A percentile compares a stretch with the other conserved stretches of the same genome.
Evolutionary conservation across 2,797 vertebrate genomes (phyloP).

Genomic region (Gorsachius magnificus): DNA sequence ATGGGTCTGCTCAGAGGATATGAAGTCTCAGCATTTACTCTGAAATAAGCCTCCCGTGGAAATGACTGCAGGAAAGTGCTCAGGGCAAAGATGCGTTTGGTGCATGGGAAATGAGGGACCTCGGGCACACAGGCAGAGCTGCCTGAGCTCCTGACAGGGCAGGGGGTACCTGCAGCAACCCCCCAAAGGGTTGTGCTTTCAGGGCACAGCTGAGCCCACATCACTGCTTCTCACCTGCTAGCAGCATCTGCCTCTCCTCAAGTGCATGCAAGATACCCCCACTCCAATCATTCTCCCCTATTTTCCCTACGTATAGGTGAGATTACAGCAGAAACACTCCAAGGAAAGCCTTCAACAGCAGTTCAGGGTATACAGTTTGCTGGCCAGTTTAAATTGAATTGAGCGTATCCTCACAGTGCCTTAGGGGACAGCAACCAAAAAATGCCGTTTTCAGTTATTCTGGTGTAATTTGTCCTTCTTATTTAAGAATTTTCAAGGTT

Average conservation of each 20-base stretch:
- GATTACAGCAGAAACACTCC: neutral
- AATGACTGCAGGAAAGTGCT: neutral
- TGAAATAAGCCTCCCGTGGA: neutral
- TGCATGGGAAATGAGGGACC: neutral
- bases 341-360: neutral
- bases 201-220: neutral
- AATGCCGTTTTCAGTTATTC: neutral
- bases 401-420: neutral
- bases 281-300: neutral
- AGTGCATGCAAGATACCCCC: rapidly evolving
- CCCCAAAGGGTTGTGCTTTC: neutral
- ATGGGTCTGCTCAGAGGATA: neutral
- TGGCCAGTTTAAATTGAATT: neutral
- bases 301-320: neutral
- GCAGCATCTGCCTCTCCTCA: neutral
- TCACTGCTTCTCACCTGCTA: neutral
- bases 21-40: neutral
- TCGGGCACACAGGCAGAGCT: neutral
- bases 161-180: neutral
- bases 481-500: neutral
- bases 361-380: neutral
- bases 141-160: neutral
- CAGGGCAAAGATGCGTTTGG: neutral
- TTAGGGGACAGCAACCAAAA: neutral
- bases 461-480: neutral